phyloP scores from a whole-genome alignment of 2,797 vertebrate species.

The Gallirallus australis region DNA sequence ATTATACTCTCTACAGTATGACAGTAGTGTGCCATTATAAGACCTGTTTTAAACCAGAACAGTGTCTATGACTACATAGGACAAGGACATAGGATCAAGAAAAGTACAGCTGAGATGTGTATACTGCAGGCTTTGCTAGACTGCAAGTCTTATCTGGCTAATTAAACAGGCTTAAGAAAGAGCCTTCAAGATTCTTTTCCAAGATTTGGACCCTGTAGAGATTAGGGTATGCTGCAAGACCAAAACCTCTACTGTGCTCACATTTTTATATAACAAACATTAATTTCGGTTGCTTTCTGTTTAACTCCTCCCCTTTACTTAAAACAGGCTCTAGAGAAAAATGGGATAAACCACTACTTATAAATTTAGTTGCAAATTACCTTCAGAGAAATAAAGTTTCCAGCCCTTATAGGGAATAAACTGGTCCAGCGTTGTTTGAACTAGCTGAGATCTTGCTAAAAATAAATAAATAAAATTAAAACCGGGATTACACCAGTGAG shows the following conservation, averaged over 20 bases:
- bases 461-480: not conserved
- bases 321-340: not conserved
- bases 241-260: not conserved
- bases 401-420: slow-evolving; percentile 92
- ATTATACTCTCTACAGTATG: not conserved
- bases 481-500: fast-evolving
- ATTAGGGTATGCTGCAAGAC: not conserved
- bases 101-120: not conserved
- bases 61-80: too few relatives aligned
- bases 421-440: slow-evolving; percentile 86
- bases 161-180: not conserved
- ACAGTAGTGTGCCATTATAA: not conserved
- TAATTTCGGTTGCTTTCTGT: not conserved
- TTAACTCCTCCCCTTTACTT: not conserved
- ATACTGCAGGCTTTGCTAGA: not conserved
- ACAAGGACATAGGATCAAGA: not conserved
- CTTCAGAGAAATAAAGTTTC: slow-evolving; percentile 94
- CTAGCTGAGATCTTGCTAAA: slow-evolving; percentile 66
- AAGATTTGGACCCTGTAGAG: not conserved
- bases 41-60: not conserved
- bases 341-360: fast-evolving
- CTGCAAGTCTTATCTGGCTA: not conserved
- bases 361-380: slow-evolving; percentile 70
- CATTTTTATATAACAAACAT: not conserved
- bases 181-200: not conserved